Percentiles rank a stretch among this genome's conserved stretches.
Conservation (phyloP, 2,888 invertebrate genomes). For the Dryomyza anilis region DNA sequence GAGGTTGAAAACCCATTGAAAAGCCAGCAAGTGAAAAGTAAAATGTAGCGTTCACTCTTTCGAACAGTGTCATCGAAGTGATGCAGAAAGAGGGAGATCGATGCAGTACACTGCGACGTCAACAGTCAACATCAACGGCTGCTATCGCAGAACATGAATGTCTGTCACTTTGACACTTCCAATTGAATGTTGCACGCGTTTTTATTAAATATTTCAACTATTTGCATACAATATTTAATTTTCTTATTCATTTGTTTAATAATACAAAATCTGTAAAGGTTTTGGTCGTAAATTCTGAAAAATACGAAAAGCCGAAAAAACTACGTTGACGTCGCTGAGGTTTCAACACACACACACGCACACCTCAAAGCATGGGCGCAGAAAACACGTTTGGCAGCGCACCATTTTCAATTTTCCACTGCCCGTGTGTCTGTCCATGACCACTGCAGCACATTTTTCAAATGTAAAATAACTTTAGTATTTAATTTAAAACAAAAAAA, state of each 20-base stretch:
- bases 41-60: neutral
- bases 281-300: too few species aligned
- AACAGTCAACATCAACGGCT: neutral
- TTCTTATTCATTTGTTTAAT: too few species aligned
- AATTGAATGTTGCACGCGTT: neutral
- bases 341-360: neutral
- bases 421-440: neutral
- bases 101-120: neutral
- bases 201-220: neutral
- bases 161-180: slow-evolving; percentile 17
- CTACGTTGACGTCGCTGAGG: too few species aligned
- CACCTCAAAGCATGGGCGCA: slow-evolving; percentile 5
- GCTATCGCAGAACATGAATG: neutral
- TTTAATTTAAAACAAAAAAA: neutral
- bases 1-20: neutral
- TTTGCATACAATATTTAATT: neutral
- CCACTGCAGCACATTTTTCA: neutral
- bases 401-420: neutral
- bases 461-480: neutral
- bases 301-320: too few species aligned
- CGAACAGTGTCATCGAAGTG: neutral
- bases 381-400: slow-evolving; percentile 22
- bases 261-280: too few species aligned
- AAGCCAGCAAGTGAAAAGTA: neutral
- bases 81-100: neutral